phyloP scores from a whole-genome alignment of 2,113 vertebrate genomes.

The Oryzias javanicus region DNA sequence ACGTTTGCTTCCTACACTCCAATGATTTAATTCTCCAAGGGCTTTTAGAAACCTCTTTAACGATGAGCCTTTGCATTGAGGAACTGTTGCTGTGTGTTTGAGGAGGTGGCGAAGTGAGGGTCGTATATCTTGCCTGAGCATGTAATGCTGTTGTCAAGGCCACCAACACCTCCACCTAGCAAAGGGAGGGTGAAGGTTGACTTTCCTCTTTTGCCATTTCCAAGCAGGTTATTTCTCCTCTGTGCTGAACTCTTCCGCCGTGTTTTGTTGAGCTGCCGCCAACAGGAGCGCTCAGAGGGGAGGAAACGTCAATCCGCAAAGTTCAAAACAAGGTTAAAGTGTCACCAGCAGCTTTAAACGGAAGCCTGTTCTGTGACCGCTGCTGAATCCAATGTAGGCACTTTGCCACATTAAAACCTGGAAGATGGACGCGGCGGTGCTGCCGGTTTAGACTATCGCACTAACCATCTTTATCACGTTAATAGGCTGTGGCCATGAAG shows the following conservation, averaged over 20 bases:
- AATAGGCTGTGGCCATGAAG: conserved; percentile 31
- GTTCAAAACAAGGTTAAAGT: conserved; percentile 56
- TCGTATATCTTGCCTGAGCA: conserved; percentile 37
- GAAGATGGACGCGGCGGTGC: conserved; percentile 12
- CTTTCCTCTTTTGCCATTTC: conserved; percentile 36
- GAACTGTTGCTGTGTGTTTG: conserved; percentile 13
- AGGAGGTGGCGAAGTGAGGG: conserved; percentile 1
- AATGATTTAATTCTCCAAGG: conserved; percentile 57
- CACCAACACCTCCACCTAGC: conserved; percentile 52
- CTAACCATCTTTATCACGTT: conserved; percentile 35
- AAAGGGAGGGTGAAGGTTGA: conserved; percentile 50
- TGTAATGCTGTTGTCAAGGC: conserved; percentile 66
- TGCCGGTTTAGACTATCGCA: conserved; percentile 15
- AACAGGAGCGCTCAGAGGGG: conserved; percentile 8
- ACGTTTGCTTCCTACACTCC: conserved; percentile 40
- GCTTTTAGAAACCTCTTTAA: conserved; percentile 42
- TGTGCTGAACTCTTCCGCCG: conserved; percentile 24
- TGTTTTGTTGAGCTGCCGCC: conserved; percentile 7
- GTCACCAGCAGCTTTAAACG: conserved; percentile 56
- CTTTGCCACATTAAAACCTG: conserved; percentile 42
- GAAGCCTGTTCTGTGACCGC: conserved; percentile 6
- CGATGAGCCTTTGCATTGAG: conserved; percentile 46
- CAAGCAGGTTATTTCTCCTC: conserved; percentile 63
- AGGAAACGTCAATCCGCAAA: conserved; percentile 45
- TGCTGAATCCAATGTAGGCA: conserved; percentile 39